Evolutionary conservation across 2,113 vertebrate species (phyloP).

Genomic region (Corythoichthys intestinalis): DNA sequence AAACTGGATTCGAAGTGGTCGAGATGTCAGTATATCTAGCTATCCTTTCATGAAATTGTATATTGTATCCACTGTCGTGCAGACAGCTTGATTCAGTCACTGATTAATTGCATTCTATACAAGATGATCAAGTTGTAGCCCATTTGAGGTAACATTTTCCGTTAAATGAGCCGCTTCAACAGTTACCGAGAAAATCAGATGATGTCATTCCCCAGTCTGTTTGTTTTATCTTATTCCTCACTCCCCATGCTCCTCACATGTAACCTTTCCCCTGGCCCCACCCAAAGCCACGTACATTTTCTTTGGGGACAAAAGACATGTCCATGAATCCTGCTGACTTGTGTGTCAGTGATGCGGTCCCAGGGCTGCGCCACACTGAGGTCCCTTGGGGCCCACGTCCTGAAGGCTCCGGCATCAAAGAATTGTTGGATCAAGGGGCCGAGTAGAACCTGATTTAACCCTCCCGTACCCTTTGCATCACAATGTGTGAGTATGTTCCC

Average conservation of each 20-base stretch:
- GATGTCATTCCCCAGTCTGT: slow-evolving; percentile 22
- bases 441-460: slow-evolving; percentile 58
- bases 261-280: slow-evolving; percentile 46
- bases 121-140: not conserved
- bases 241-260: slow-evolving; percentile 42
- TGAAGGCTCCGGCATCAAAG: slow-evolving; percentile 64
- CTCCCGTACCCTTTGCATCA: slow-evolving; percentile 61
- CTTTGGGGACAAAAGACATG: slow-evolving; percentile 64
- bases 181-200: slow-evolving; percentile 31
- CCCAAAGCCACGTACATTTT: slow-evolving; percentile 70
- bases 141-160: not conserved
- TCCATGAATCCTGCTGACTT: slow-evolving; percentile 42
- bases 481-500: slow-evolving; percentile 62
- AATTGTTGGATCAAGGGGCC: slow-evolving; percentile 44
- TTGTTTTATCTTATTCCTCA: slow-evolving; percentile 49
- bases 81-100: not conserved
- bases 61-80: not conserved
- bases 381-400: slow-evolving; percentile 40
- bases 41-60: not conserved
- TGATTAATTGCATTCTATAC: not conserved
- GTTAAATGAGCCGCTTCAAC: not conserved
- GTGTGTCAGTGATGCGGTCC: slow-evolving; percentile 36
- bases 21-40: too few species aligned
- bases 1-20: not conserved
- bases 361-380: slow-evolving; percentile 43